Evolutionary conservation across 2,797 vertebrate species (phyloP).

Genomic region (Gambelia wislizenii): DNA sequence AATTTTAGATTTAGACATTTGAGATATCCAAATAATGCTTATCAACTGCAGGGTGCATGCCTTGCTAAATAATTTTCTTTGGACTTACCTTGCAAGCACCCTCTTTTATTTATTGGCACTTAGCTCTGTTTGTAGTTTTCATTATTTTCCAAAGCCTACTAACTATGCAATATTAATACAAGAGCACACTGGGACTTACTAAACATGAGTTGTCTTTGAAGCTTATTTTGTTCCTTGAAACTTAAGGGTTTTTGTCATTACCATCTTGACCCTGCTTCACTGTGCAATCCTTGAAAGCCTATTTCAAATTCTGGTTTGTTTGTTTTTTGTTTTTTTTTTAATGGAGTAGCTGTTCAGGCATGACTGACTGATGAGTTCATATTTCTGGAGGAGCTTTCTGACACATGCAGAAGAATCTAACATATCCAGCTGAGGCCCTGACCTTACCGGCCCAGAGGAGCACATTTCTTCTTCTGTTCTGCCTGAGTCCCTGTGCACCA

Average conservation of each 20-base stretch:
- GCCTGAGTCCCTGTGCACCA: neutral
- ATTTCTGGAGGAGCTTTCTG: neutral
- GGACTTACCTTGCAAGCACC: conserved; percentile 36
- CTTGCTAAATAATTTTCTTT: conserved; percentile 56
- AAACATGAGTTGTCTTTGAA: conserved; percentile 2
- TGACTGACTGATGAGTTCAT: neutral
- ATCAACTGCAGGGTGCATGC: conserved; percentile 45
- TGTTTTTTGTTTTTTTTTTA: conserved; percentile 18
- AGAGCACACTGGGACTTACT: conserved; percentile 2
- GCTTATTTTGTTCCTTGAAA: neutral
- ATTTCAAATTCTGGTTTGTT: conserved; percentile 37
- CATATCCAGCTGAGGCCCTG: neutral
- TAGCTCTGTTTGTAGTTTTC: neutral
- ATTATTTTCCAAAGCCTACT: conserved; percentile 34
- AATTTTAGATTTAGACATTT: conserved; percentile 23
- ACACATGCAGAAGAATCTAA: neutral
- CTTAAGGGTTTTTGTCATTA: neutral
- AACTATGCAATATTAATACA: neutral
- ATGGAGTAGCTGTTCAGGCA: neutral
- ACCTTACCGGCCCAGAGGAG: neutral
- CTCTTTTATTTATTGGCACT: conserved; percentile 28
- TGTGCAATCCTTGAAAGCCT: neutral
- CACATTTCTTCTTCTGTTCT: neutral
- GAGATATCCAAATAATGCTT: conserved; percentile 49
- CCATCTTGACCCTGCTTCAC: neutral